Evolutionary conservation across 1,140 invertebrate genomes (phyloP).

Genomic region (Camponotus pennsylvanicus): DNA sequence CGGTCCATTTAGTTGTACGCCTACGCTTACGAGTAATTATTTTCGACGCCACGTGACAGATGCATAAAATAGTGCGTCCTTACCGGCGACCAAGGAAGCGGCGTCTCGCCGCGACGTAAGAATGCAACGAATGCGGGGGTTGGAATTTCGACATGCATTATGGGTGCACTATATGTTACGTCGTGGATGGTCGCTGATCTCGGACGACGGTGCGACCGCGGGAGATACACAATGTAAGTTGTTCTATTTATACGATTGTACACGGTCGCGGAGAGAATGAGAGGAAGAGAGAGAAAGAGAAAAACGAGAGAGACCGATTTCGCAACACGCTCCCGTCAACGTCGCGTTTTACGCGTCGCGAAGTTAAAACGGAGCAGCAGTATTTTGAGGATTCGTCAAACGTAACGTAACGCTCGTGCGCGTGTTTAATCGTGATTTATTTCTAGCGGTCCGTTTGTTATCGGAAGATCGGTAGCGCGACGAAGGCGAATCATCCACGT

Average conservation of each 20-base stretch:
- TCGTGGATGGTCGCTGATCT: slow-evolving; percentile 60
- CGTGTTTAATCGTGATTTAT: slow-evolving; percentile 52
- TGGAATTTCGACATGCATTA: slow-evolving; percentile 57
- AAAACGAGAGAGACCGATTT: slow-evolving; percentile 35
- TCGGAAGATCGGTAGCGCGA: slow-evolving; percentile 30
- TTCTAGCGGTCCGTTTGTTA: slow-evolving; percentile 45
- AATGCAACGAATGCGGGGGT: slow-evolving; percentile 54
- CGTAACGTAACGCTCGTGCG: slow-evolving; percentile 35
- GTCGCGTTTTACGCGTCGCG: slow-evolving; percentile 39
- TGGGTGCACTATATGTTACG: slow-evolving; percentile 31
- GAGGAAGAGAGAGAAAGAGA: neutral
- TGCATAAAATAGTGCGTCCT: slow-evolving; percentile 9
- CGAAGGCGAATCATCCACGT: slow-evolving; percentile 16
- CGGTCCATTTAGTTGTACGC: neutral
- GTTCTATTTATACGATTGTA: slow-evolving; percentile 55
- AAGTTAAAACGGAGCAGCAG: slow-evolving; percentile 55
- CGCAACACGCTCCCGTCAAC: slow-evolving; percentile 36
- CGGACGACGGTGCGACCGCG: neutral
- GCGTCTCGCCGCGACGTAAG: slow-evolving; percentile 43
- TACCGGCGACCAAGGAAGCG: slow-evolving; percentile 51
- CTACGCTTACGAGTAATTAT: slow-evolving; percentile 54
- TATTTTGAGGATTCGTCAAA: slow-evolving; percentile 60
- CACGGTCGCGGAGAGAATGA: slow-evolving; percentile 34
- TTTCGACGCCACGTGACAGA: slow-evolving; percentile 62
- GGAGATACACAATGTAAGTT: slow-evolving; percentile 60